Base-by-base conservation (phyloP, 2,797 vertebrate genomes). In the Cossypha polioptera region DNA sequence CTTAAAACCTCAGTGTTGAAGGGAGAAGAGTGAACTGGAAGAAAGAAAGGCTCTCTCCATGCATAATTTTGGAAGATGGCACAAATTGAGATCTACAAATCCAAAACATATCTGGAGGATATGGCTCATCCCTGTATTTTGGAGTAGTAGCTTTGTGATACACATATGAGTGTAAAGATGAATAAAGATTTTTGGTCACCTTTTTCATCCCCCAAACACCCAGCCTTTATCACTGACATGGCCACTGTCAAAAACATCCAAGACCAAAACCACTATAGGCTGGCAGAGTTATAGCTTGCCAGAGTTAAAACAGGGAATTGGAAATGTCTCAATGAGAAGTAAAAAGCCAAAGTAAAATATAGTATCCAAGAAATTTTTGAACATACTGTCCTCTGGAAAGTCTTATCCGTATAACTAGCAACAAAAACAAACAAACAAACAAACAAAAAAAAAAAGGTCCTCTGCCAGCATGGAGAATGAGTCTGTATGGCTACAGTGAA, bases 261-360 rank as follows among this genome's bases (percentile, higher is more conserved):
- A 29, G 16, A 15, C 0, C 4, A 58, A 63, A 86, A 1, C 1
- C 7, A 26, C 4, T 26, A 1, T 18, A 40, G 20, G 14, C 9
- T 58, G 13, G 20, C 35, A 87, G 13, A 20, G 16, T 62, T 45
- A 51, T 9, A 88, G 16, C 13, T 86, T 76, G 16, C 11, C 36
- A 45, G 33, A 20, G 22, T 35, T 45, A 51, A 73, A 74, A 48
- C 5, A 59, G 4, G 11, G 28, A 51, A 14, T 4, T 65, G 26
- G 25, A 80, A 75, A 67, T n/a, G 10, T 65, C 25, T 86, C 26
- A 12, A 11, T 71, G 19, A 63, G 15, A 84, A 76, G 35, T 15
- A 65, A 74, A 72, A 67, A 57, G 5, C 3, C 19, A 31, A 66
- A 21, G 3, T 40, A 43, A 77, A 75, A 84, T 2, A 51, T 6